phyloP scores from a whole-genome alignment of 2,797 vertebrate genomes.

The Echiichthys vipera region DNA sequence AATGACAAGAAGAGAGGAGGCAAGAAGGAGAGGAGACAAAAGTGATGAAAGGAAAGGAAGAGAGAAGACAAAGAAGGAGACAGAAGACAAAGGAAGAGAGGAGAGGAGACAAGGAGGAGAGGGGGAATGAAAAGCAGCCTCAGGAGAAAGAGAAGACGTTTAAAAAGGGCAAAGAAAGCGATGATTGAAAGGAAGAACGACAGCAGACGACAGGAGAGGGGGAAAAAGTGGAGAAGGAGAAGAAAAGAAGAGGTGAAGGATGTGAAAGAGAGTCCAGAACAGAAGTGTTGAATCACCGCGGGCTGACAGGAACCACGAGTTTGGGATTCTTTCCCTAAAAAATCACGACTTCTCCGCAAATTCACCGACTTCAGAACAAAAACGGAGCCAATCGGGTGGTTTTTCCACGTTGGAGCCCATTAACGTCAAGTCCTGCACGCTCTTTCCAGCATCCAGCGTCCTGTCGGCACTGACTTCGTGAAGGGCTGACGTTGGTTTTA shows the following conservation, averaged over 20 bases:
- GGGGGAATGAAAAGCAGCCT: too few relatives aligned
- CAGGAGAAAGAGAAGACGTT: neutral
- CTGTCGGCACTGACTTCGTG: constrained; percentile 3
- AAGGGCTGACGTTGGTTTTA: neutral
- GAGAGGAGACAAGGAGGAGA: too few relatives aligned
- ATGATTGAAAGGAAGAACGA: neutral
- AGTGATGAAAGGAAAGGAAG: neutral
- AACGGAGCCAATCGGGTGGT: constrained; percentile 39
- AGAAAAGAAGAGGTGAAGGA: neutral
- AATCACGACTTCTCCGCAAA: constrained; percentile 24
- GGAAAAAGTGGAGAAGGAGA: neutral
- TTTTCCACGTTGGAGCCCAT: constrained; percentile 65
- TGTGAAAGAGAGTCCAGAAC: constrained; percentile 31
- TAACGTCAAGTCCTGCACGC: constrained; percentile 52
- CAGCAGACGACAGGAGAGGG: neutral
- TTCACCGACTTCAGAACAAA: neutral
- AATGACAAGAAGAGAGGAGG: too few relatives aligned
- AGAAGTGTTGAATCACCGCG: constrained; percentile 43
- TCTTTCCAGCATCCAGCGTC: constrained; percentile 48
- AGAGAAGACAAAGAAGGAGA: neutral
- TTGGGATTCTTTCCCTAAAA: constrained; percentile 50
- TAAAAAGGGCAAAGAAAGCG: neutral
- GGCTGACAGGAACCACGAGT: constrained; percentile 37
- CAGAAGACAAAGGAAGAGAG: too few relatives aligned
- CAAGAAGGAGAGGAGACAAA: neutral